A percentile compares a stretch with the other conserved stretches of the same genome.
Evolutionary conservation across 2,888 invertebrate genomes (phyloP).

Genomic region (Erebia epiphron): DNA sequence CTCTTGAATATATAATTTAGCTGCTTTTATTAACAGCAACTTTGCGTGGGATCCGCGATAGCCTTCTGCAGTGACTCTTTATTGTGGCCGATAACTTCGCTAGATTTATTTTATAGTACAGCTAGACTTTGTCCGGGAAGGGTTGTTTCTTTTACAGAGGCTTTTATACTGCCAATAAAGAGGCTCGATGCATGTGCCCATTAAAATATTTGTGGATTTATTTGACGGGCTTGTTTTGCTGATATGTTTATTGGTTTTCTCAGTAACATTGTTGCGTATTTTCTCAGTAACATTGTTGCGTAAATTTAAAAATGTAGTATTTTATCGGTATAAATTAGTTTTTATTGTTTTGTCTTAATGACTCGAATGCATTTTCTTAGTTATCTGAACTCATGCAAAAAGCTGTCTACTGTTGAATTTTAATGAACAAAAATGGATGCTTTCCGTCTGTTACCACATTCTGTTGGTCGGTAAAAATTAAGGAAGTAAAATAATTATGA

Average conservation of each 20-base stretch:
- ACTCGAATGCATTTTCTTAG: neutral
- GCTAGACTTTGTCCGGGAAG: slow-evolving; percentile 69
- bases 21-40: slow-evolving; percentile 82
- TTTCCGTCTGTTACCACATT: no score
- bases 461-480: no score
- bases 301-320: slow-evolving; percentile 51
- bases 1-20: slow-evolving; percentile 83
- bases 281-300: slow-evolving; percentile 69
- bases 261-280: slow-evolving; percentile 69
- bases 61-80: slow-evolving; percentile 79
- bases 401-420: no score
- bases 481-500: neutral
- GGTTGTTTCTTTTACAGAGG: slow-evolving; percentile 63
- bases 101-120: slow-evolving; percentile 81
- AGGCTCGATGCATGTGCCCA: slow-evolving; percentile 70
- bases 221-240: slow-evolving; percentile 73
- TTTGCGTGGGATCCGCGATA: slow-evolving; percentile 82
- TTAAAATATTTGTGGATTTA: slow-evolving; percentile 81
- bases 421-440: no score
- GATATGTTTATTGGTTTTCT: slow-evolving; percentile 68
- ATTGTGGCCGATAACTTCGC: slow-evolving; percentile 78
- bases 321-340: slow-evolving; percentile 22
- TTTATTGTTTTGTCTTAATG: slow-evolving; percentile 19
- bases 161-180: slow-evolving; percentile 78
- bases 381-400: neutral